These are phyloP conservation scores for Orthonyx spaldingii DNA, from an alignment of 2,113 vertebrate genomes.

Conservation along the genomic window DNA sequence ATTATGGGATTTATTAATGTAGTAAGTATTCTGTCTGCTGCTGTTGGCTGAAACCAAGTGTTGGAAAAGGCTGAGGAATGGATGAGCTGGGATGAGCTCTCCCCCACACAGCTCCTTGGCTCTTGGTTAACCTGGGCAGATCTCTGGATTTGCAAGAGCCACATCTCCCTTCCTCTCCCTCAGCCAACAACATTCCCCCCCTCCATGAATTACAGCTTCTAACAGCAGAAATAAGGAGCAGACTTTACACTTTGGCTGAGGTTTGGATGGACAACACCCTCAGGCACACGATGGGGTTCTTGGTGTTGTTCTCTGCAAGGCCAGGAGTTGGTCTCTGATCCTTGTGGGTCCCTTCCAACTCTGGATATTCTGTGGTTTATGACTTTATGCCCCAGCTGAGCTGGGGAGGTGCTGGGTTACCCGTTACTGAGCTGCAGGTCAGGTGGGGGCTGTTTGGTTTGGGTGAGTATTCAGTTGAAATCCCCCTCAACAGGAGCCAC, in stretches of 20 bases:
- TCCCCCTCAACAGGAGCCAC: rapidly evolving
- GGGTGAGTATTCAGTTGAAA: neutral
- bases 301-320: neutral
- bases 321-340: neutral
- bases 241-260: neutral
- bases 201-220: rapidly evolving
- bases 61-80: neutral
- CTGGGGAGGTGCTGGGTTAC: neutral
- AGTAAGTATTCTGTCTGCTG: neutral
- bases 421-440: neutral
- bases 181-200: neutral
- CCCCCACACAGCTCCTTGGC: neutral
- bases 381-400: neutral
- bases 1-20: neutral
- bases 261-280: neutral
- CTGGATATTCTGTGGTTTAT: neutral
- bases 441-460: rapidly evolving
- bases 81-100: neutral
- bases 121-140: neutral
- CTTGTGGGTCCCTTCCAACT: neutral
- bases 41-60: neutral
- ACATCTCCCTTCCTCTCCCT: neutral
- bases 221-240: neutral
- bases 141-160: neutral
- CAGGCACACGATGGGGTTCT: too few species aligned